These are phyloP conservation scores for Geophilus truncorum DNA, from an alignment of 2,888 invertebrate genomes.

Conservation along the genomic window DNA sequence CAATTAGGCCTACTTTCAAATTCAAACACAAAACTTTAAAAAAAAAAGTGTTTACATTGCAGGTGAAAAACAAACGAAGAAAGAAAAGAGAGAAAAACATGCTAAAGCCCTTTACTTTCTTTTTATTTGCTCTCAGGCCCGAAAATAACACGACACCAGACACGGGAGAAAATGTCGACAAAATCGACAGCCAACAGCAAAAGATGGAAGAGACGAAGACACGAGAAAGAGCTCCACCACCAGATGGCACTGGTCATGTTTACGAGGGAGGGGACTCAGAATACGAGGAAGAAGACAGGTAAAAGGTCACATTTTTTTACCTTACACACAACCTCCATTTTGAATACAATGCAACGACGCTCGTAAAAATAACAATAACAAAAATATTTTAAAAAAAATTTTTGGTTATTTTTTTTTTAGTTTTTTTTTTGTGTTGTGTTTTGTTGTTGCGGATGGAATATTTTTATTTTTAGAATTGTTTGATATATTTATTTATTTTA, in stretches of 20 bases:
- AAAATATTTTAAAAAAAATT: neutral
- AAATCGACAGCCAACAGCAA: neutral
- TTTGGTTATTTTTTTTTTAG: neutral
- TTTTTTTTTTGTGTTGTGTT: too few relatives aligned
- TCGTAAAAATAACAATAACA: neutral
- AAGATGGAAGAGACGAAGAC: constrained; percentile 2
- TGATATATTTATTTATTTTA: too few relatives aligned
- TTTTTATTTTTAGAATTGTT: too few relatives aligned
- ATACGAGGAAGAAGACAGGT: constrained; percentile 29
- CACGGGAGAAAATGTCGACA: neutral
- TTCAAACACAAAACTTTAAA: too few relatives aligned
- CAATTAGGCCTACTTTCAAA: too few relatives aligned
- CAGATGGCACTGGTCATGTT: constrained; percentile 36
- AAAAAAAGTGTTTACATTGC: too few relatives aligned
- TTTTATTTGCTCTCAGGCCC: neutral
- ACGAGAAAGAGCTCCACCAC: constrained; percentile 8
- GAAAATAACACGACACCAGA: neutral
- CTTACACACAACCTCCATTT: too few relatives aligned
- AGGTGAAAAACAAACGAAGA: too few relatives aligned
- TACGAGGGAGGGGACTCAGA: constrained; percentile 37
- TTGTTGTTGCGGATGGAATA: neutral
- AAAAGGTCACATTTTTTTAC: neutral
- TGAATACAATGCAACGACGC: neutral
- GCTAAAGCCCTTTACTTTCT: too few relatives aligned
- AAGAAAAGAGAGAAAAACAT: too few relatives aligned